Percentiles rank a stretch among this genome's conserved stretches.
These are phyloP conservation scores for Calliopsis andreniformis DNA, from an alignment of 1,140 invertebrate genomes.

Conservation along the genomic window DNA sequence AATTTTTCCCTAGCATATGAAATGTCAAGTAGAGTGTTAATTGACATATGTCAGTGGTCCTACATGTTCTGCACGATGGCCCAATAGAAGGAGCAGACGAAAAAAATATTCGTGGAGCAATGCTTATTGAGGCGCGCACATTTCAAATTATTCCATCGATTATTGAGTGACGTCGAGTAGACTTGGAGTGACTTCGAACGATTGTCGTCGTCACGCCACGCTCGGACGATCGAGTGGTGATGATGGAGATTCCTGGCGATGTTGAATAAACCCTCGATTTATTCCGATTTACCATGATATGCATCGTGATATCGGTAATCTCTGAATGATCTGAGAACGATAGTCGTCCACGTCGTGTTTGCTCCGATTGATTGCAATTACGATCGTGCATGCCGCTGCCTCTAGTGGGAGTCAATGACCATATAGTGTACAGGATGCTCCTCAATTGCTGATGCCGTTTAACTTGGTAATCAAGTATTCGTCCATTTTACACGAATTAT, in stretches of 20 bases:
- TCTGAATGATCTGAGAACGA: conserved; percentile 50
- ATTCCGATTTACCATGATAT: conserved; percentile 48
- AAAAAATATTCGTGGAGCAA: conserved; percentile 3
- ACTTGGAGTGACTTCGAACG: conserved; percentile 44
- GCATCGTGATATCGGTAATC: conserved; percentile 1
- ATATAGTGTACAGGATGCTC: not conserved
- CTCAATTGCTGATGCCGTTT: too few relatives aligned
- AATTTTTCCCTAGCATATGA: not conserved
- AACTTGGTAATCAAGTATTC: too few relatives aligned
- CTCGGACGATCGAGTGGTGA: conserved; percentile 37
- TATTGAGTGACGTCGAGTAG: conserved; percentile 44
- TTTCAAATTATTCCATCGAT: conserved; percentile 36
- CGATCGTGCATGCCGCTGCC: conserved; percentile 19
- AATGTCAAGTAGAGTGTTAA: conserved; percentile 6
- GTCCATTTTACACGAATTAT: too few relatives aligned
- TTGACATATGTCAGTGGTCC: conserved; percentile 20
- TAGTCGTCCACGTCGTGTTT: conserved; percentile 46
- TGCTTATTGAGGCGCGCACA: not conserved
- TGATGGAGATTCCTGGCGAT: conserved; percentile 34
- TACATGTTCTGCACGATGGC: not conserved
- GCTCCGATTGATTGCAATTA: conserved; percentile 46
- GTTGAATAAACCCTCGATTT: conserved; percentile 46
- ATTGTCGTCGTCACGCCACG: conserved; percentile 49
- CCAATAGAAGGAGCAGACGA: not conserved
- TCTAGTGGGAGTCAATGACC: conserved; percentile 26